Evolutionary conservation across 1,140 invertebrate species (phyloP), one percentile per base, ranked within the genome.

Genomic region (Hesperophylax magnus): DNA sequence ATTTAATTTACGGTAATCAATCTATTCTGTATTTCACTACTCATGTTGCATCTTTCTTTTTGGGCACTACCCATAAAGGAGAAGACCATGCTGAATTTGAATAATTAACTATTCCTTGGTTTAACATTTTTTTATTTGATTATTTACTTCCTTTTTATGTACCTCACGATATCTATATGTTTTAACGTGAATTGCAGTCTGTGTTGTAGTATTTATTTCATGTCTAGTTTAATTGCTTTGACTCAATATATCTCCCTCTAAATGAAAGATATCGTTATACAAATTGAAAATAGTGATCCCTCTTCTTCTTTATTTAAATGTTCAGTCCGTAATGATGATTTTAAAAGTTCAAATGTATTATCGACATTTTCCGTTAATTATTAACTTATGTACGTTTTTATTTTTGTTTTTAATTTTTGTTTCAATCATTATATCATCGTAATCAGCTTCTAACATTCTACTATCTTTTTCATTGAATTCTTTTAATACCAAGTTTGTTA

Each of bases 1-100:
- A 79, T 88, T 88, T 52, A 88, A 77, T 83, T 86, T 85, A 5
- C 88, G 78, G 80, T 86, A 89, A 77, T 89, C 87, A 18, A 89
- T 85, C 86, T 7, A 89, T 56, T 52, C 88, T 65, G 85, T 84
- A 89, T 85, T 89, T 88, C 72, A 84, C 78, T 81, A 86, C 83
- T 6, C 87, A 86, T 3, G 86, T 86, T 27, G 87, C 85, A 77
- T 88, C 1, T 39, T 3, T 71, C 71, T 86, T 86, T 58, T 86
- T 86, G 15, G 84, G 81, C 11, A 85, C 85, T 11, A 85, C 54
- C 67, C 54, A 82, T 15, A 86, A n/a, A 15, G 83, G 83, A 63
- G 78, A 74, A 67, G 67, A 82, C 22, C 69, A 84, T 34, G 82
- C 80, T 20, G 72, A 63, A 56, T 78, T 76, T 17, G 82, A 83